phyloP scores from a whole-genome alignment of 2,888 invertebrate species.

The Sminthurinus aureus region DNA sequence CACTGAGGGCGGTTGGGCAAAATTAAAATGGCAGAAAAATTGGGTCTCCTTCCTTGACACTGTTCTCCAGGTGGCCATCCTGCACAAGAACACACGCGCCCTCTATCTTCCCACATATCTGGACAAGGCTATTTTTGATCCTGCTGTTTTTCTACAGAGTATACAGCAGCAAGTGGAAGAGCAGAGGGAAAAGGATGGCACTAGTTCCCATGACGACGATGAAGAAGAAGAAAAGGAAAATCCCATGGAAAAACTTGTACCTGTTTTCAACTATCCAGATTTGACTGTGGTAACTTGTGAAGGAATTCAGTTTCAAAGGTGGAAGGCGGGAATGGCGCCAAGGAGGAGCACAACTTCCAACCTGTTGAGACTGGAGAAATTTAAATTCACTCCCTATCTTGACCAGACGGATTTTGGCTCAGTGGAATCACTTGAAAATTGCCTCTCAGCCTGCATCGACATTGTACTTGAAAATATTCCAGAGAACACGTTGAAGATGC shows the following conservation, averaged over 20 bases:
- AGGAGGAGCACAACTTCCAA: slow-evolving; percentile 69
- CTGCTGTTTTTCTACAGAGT: slow-evolving; percentile 60
- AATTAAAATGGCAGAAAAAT: slow-evolving; percentile 75
- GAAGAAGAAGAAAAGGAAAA: neutral
- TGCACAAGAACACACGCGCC: slow-evolving; percentile 74
- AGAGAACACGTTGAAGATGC: slow-evolving; percentile 61
- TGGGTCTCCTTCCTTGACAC: slow-evolving; percentile 91
- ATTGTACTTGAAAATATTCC: slow-evolving; percentile 63
- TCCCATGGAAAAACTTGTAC: neutral
- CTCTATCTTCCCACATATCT: slow-evolving; percentile 80
- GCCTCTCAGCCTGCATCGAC: slow-evolving; percentile 60
- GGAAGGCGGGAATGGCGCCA: slow-evolving; percentile 79
- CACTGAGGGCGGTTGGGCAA: slow-evolving; percentile 61
- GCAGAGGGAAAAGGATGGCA: slow-evolving; percentile 59
- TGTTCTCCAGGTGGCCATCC: slow-evolving; percentile 82
- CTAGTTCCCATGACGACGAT: neutral
- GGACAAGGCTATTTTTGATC: slow-evolving; percentile 74
- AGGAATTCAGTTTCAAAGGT: slow-evolving; percentile 78
- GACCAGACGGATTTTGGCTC: slow-evolving; percentile 65
- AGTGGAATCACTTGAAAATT: slow-evolving; percentile 69
- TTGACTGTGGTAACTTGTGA: slow-evolving; percentile 71
- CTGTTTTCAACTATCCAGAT: slow-evolving; percentile 65
- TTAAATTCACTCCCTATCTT: slow-evolving; percentile 33
- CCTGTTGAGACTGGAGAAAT: slow-evolving; percentile 61
- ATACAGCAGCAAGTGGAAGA: slow-evolving; percentile 52